Evolutionary conservation across 2,797 vertebrate genomes (phyloP).

Genomic region (Rhinoraja longicauda): DNA sequence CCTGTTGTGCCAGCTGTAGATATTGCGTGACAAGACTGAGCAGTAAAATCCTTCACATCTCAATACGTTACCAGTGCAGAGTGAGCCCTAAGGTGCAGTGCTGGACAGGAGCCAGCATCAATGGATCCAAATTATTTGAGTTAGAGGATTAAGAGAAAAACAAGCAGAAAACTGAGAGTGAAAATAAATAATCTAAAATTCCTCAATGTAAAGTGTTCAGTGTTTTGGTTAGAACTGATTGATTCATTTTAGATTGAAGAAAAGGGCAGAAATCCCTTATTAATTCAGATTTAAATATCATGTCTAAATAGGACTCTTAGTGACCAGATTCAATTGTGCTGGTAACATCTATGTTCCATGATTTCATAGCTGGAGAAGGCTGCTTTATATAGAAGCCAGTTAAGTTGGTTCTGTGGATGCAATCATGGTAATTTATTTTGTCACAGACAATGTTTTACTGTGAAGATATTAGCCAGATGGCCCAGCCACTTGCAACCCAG

Average conservation of each 20-base stretch:
- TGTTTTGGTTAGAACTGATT: background rate
- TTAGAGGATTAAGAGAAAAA: background rate
- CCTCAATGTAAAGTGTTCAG: background rate
- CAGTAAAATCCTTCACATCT: background rate
- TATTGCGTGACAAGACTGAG: background rate
- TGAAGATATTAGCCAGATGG: conserved; percentile 73
- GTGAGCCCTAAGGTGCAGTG: background rate
- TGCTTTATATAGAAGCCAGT: conserved; percentile 69
- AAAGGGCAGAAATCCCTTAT: conserved; percentile 70
- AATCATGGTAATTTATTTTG: conserved; percentile 67
- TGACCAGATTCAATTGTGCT: conserved; percentile 73
- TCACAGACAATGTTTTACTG: conserved; percentile 73
- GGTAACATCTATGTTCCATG: conserved; percentile 65
- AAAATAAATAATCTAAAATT: background rate
- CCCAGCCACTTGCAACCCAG: conserved; percentile 65
- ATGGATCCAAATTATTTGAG: background rate
- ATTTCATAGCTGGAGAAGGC: conserved; percentile 75
- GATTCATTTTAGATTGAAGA: conserved; percentile 15
- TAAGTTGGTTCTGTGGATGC: conserved; percentile 68
- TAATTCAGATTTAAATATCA: conserved; percentile 65
- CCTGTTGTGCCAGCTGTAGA: background rate
- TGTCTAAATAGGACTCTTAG: conserved; percentile 68
- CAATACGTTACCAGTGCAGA: background rate
- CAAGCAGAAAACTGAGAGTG: background rate
- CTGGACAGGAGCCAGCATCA: background rate